These are phyloP conservation scores for Acanthococcus lagerstroemiae DNA, from an alignment of 2,888 invertebrate genomes.

Conservation along the genomic window DNA sequence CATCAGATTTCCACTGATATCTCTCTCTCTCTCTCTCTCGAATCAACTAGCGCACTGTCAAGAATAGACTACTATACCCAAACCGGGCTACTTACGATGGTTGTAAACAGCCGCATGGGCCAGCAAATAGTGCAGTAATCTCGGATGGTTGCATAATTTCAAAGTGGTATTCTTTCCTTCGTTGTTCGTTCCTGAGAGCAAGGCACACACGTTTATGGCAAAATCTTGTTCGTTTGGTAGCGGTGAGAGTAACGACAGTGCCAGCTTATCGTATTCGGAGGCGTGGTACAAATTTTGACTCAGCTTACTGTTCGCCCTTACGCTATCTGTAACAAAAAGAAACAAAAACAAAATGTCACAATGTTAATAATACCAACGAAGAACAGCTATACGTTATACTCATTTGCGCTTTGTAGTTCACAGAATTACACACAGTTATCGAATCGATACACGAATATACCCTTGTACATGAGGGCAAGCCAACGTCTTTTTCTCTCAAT, in stretches of 20 bases:
- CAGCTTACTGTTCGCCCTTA: slow-evolving; percentile 14
- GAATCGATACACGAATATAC: too few relatives aligned
- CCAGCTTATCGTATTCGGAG: slow-evolving; percentile 74
- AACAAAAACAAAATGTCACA: background rate
- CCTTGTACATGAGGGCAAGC: too few relatives aligned
- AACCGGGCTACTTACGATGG: slow-evolving; percentile 53
- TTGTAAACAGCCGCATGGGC: slow-evolving; percentile 92
- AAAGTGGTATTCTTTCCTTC: slow-evolving; percentile 76
- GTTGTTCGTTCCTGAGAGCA: slow-evolving; percentile 61
- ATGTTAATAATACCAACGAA: too few relatives aligned
- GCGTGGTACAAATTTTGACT: slow-evolving; percentile 35
- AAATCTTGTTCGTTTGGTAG: slow-evolving; percentile 98
- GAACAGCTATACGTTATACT: too few relatives aligned
- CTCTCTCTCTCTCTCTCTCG: too few relatives aligned
- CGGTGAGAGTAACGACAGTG: slow-evolving; percentile 86
- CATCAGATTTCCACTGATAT: too few relatives aligned
- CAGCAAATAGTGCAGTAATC: slow-evolving; percentile 75
- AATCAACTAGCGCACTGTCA: too few relatives aligned
- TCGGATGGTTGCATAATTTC: slow-evolving; percentile 72
- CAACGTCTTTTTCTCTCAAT: too few relatives aligned
- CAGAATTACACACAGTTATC: too few relatives aligned
- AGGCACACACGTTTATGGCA: slow-evolving; percentile 91
- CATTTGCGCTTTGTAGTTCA: too few relatives aligned
- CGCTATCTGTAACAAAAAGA: slow-evolving; percentile 16
- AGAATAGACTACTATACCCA: background rate